Conservation (phyloP, 2,113 vertebrate species). For the Oryzias curvinotus region DNA sequence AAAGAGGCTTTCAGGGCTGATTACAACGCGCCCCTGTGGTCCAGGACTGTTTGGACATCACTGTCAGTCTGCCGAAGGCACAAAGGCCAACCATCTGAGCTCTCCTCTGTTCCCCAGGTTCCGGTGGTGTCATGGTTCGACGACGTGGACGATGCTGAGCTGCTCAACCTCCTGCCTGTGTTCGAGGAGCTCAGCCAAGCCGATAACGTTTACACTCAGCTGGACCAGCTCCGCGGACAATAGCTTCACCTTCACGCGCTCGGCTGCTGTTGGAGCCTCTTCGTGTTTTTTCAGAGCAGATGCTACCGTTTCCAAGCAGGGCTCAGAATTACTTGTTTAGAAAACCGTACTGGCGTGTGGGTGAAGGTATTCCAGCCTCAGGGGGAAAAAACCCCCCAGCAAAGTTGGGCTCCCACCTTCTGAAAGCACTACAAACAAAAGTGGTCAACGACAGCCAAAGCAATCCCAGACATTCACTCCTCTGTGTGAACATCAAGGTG, state of each 20-base stretch:
- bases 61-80: not conserved
- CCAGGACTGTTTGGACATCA: not conserved
- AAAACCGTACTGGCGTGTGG: slow-evolving; percentile 9
- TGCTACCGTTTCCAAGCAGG: slow-evolving; percentile 6
- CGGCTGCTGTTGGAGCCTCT: not conserved
- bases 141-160: slow-evolving; percentile 86
- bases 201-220: slow-evolving; percentile 83
- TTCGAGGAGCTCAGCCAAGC: slow-evolving; percentile 87
- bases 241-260: slow-evolving; percentile 46
- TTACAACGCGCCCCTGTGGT: not conserved
- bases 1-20: not conserved
- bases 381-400: slow-evolving; percentile 19
- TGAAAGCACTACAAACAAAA: slow-evolving; percentile 19
- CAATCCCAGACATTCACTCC: slow-evolving; percentile 42
- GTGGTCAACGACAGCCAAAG: slow-evolving; percentile 46
- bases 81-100: not conserved
- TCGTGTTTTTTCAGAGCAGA: not conserved
- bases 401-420: slow-evolving; percentile 36
- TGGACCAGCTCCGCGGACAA: slow-evolving; percentile 83
- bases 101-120: slow-evolving; percentile 67
- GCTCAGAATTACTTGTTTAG: slow-evolving; percentile 31
- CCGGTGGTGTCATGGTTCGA: slow-evolving; percentile 92
- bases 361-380: slow-evolving; percentile 23
- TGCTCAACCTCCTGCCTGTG: slow-evolving; percentile 86
- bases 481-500: slow-evolving; percentile 37